phyloP scores from a whole-genome alignment of 2,113 vertebrate genomes.

The Sakesphorus luctuosus region DNA sequence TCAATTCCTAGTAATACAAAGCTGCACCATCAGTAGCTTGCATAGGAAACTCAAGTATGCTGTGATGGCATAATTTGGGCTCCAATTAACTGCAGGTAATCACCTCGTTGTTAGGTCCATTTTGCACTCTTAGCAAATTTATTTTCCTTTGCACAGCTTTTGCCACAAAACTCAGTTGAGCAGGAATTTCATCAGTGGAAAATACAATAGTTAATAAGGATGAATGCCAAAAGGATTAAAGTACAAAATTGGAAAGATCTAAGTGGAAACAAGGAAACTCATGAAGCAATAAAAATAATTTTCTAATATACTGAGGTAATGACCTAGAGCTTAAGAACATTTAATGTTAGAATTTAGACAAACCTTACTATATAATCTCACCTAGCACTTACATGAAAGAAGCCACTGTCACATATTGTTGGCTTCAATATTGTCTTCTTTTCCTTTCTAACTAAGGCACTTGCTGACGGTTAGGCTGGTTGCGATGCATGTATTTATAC shows the following conservation, averaged over 20 bases:
- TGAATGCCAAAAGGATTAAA: background rate
- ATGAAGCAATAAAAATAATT: constrained; percentile 4
- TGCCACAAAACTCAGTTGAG: background rate
- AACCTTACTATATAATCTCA: background rate
- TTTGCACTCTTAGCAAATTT: background rate
- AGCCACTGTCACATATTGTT: background rate
- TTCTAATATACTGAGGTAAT: background rate
- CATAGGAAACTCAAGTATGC: background rate
- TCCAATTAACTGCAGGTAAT: background rate
- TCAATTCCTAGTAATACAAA: background rate
- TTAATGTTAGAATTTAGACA: background rate
- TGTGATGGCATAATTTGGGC: background rate
- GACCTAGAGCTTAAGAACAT: background rate
- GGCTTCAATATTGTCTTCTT: background rate
- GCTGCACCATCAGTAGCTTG: background rate
- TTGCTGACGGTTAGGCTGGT: background rate
- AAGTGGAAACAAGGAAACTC: background rate
- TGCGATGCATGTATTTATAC: background rate
- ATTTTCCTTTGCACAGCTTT: background rate
- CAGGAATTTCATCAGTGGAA: background rate
- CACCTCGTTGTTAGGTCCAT: background rate
- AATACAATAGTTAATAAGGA: background rate
- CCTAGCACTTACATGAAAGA: background rate
- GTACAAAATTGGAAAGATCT: background rate
- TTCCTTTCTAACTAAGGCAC: background rate